A percentile compares a stretch with the other conserved stretches of the same genome.
These are phyloP conservation scores for Notoglanidium macrostoma DNA, from an alignment of 2,797 vertebrate genomes.

Conservation along the genomic window DNA sequence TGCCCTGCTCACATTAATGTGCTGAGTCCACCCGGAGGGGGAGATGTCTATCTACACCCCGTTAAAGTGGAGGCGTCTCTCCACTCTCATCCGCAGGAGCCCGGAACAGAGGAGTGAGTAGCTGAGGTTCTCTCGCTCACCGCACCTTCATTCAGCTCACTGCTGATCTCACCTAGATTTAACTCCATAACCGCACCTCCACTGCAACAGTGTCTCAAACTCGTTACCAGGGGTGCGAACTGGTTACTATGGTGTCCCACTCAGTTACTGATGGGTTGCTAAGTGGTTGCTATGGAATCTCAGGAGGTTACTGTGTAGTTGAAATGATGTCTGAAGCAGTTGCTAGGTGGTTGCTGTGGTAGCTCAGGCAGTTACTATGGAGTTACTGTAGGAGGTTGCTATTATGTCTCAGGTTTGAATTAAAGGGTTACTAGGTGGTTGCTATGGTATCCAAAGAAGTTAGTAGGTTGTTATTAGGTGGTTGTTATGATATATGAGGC, in stretches of 20 bases:
- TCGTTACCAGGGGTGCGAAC: not conserved
- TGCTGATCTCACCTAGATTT: not conserved
- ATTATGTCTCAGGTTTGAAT: too few species aligned
- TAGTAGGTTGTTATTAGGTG: too few species aligned
- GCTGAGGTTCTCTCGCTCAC: not conserved
- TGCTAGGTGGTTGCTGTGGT: not conserved
- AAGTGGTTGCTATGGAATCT: not conserved
- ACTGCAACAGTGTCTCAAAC: not conserved
- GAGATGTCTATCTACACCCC: not conserved
- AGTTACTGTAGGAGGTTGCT: not conserved
- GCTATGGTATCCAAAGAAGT: not conserved
- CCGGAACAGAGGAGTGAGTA: slow-evolving; percentile 9
- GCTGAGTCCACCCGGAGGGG: not conserved
- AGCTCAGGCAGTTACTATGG: not conserved
- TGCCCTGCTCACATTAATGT: not conserved
- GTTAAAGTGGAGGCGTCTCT: not conserved
- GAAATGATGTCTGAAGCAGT: not conserved
- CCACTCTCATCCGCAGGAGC: not conserved
- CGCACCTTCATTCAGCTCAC: not conserved
- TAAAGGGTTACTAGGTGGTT: not conserved
- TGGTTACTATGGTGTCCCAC: not conserved
- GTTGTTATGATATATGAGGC: not conserved
- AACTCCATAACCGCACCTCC: not conserved
- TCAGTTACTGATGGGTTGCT: not conserved
- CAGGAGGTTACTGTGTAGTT: not conserved